Evolutionary conservation across 2,888 invertebrate species (phyloP), one percentile per base, ranked within the genome.

Genomic region (Pollenia labialis): DNA sequence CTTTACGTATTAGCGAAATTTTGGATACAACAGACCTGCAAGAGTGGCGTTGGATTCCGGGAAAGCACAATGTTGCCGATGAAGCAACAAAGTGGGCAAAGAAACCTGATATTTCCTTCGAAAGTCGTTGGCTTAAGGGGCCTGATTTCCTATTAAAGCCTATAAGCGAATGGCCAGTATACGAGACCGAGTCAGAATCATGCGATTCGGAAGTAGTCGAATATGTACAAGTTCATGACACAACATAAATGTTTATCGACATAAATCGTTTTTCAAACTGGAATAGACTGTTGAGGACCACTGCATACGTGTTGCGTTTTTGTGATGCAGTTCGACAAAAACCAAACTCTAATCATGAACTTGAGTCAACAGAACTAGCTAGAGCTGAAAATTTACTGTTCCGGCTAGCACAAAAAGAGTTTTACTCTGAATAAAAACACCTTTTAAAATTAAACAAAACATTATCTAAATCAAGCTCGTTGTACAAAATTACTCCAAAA

Each of bases 1-100:
- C 85, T 0, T 81, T 86, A n/a, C 62, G 86, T 12, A 77, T 88
- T 4, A 83, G 88, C 12, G 87, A 89, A 74, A 88, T 88, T n/a
- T 32, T 89, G 2, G 86, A 88, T 16, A 62, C 44, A 10, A 84
- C 87, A 4, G 64, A 88, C 0, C 10, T 87, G 1, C 40, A 66
- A 1, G 79, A 88, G 14, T 89, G 88, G 88, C 68, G 77, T 32
- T 87, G 85, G 80, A 64, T 88, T 3, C 82, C 86, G 1, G 77
- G 81, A 6, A 85, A 87, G 48, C 18, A 68, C 0, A 79, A 79
- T 60, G 52, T 79, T 32, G 88, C 86, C 2, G 86, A 86, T n/a
- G 86, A 87, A 44, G 85, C 81, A 9, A 87, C 88, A 2, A 85
- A 87, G 52, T 83, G 85, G 85, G 60, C 79, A 10, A 77, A 42